A percentile compares a stretch with the other conserved stretches of the same genome.
Evolutionary conservation across 2,797 vertebrate species (phyloP).

Genomic region (Bovichtus diacanthus): DNA sequence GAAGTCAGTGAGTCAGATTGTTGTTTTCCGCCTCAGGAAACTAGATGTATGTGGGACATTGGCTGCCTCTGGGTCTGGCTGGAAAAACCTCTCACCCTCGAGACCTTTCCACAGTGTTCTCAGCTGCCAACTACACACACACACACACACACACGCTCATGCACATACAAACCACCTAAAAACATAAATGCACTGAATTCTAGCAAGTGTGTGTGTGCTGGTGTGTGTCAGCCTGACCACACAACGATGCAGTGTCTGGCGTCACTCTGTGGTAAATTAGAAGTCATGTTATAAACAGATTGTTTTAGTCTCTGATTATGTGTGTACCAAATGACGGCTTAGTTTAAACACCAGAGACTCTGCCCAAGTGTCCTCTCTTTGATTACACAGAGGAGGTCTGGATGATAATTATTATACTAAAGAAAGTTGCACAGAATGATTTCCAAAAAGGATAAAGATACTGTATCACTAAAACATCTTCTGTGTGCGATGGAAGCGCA

Average conservation of each 20-base stretch:
- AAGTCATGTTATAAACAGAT: conserved; percentile 69
- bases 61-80: conserved; percentile 73
- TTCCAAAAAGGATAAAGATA: conserved; percentile 15
- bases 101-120: conserved; percentile 63
- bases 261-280: conserved; percentile 78
- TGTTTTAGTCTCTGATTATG: conserved; percentile 76
- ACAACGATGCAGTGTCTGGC: conserved; percentile 59
- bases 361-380: conserved; percentile 57
- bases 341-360: conserved; percentile 57
- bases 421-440: conserved; percentile 31
- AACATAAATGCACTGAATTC: conserved; percentile 40
- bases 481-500: neutral
- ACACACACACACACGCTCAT: conserved; percentile 19
- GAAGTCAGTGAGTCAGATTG: conserved; percentile 71
- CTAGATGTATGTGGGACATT: conserved; percentile 71
- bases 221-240: conserved; percentile 66
- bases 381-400: conserved; percentile 54
- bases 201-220: conserved; percentile 31
- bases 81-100: conserved; percentile 70
- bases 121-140: conserved; percentile 36
- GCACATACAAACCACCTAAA: conserved; percentile 11
- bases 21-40: conserved; percentile 66
- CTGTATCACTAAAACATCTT: neutral
- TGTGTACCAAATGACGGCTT: conserved; percentile 68
- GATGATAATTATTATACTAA: conserved; percentile 48